Percentiles rank a stretch among this genome's conserved stretches.
phyloP scores from a whole-genome alignment of 2,888 invertebrate species.

The Lasioglossum villosulum region DNA sequence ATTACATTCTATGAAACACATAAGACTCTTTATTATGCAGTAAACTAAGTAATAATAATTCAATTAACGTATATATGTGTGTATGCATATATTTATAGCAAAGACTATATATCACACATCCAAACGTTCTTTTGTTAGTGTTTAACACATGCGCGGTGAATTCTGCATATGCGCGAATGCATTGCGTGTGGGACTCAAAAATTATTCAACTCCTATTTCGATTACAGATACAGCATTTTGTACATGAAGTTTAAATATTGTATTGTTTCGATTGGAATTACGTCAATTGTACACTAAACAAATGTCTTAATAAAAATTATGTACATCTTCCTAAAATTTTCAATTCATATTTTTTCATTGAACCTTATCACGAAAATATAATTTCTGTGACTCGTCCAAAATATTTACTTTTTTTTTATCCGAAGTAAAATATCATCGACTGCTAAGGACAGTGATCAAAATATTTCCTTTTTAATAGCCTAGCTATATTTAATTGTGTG shows the following conservation, averaged over 20 bases:
- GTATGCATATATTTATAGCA: background rate
- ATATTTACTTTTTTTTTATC: background rate
- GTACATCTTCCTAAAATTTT: background rate
- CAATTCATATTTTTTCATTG: background rate
- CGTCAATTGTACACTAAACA: background rate
- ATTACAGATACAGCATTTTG: background rate
- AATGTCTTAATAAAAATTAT: background rate
- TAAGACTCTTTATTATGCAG: background rate
- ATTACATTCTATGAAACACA: background rate
- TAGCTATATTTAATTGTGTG: background rate
- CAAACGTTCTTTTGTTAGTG: constrained; percentile 5
- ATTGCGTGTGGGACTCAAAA: background rate
- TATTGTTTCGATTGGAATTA: background rate
- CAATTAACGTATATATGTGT: background rate
- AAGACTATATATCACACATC: background rate
- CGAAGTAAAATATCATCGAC: background rate
- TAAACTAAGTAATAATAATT: background rate
- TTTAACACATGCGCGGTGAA: background rate
- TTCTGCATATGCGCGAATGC: constrained; percentile 10
- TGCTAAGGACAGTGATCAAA: background rate
- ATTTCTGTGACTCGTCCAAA: background rate
- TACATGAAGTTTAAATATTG: background rate
- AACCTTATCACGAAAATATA: background rate
- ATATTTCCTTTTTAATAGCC: background rate
- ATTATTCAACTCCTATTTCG: background rate